phyloP scores from a whole-genome alignment of 2,113 vertebrate species.

The Lepidothrix coronata region DNA sequence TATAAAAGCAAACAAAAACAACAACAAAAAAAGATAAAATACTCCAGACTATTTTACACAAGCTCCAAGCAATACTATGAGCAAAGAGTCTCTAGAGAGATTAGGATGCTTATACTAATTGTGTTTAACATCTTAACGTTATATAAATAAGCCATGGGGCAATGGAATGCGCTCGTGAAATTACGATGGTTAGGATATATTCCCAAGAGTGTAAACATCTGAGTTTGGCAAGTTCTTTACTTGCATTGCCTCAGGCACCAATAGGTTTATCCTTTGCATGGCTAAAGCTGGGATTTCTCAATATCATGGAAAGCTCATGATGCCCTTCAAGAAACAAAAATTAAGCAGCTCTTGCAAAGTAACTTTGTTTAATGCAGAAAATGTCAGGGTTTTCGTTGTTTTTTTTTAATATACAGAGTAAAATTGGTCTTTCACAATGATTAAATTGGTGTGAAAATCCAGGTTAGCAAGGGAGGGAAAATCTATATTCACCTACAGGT shows the following conservation, averaged over 20 bases:
- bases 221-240: neutral
- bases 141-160: constrained; percentile 33
- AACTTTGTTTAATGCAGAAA: neutral
- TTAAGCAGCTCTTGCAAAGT: neutral
- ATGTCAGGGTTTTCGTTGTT: neutral
- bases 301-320: neutral
- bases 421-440: neutral
- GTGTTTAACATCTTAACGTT: neutral
- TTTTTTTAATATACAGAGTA: neutral
- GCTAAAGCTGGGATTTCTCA: neutral
- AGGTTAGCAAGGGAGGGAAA: neutral
- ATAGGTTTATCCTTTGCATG: neutral
- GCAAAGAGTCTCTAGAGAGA: neutral
- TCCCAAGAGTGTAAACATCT: neutral
- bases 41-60: neutral
- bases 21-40: neutral
- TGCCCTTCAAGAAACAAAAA: neutral
- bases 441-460: neutral
- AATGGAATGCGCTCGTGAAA: constrained; percentile 11
- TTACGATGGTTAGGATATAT: neutral
- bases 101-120: constrained; percentile 21
- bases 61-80: neutral
- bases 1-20: neutral
- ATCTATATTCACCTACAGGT: neutral
- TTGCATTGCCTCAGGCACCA: constrained; percentile 3